Percentiles rank a stretch among this genome's conserved stretches.
Conservation (phyloP, 64 coral and sea anemone species). For the Anthopleura sola region DNA sequence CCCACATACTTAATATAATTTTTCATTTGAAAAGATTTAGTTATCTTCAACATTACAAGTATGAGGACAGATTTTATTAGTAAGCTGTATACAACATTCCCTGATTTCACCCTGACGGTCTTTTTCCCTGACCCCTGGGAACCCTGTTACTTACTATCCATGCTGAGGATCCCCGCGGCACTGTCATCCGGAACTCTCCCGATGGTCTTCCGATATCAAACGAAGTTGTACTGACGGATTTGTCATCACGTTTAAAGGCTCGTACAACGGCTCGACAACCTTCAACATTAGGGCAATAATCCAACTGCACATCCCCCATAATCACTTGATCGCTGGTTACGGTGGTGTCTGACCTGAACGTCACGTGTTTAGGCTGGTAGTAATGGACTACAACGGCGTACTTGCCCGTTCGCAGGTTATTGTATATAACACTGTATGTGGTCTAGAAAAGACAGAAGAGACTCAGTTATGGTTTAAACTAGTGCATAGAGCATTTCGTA, state of each 20-base stretch:
- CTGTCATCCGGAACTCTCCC: constrained; percentile 45
- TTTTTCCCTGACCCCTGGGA: too few species aligned
- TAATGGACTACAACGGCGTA: constrained; percentile 90
- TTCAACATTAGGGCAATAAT: constrained; percentile 85
- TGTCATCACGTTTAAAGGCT: too few species aligned
- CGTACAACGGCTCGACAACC: constrained; percentile 72
- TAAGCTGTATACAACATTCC: too few species aligned
- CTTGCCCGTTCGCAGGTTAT: constrained; percentile 43
- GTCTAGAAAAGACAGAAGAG: constrained; percentile 46
- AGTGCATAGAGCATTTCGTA: too few species aligned
- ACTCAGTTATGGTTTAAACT: too few species aligned
- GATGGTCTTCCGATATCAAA: constrained; percentile 70
- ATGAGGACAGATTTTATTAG: too few species aligned
- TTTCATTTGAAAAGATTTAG: too few species aligned
- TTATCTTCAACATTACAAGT: too few species aligned
- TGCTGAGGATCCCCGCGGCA: constrained; percentile 59
- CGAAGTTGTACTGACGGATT: neutral
- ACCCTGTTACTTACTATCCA: constrained; percentile 99
- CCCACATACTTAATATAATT: too few species aligned
- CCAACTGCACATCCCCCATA: constrained; percentile 54
- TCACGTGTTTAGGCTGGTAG: constrained; percentile 82
- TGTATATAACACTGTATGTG: constrained; percentile 2
- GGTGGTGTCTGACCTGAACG: constrained; percentile 46
- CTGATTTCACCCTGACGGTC: too few species aligned
- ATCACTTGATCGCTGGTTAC: constrained; percentile 61